phyloP scores from a whole-genome alignment of 1,140 invertebrate species.

The Lysiphlebus fabarum region DNA sequence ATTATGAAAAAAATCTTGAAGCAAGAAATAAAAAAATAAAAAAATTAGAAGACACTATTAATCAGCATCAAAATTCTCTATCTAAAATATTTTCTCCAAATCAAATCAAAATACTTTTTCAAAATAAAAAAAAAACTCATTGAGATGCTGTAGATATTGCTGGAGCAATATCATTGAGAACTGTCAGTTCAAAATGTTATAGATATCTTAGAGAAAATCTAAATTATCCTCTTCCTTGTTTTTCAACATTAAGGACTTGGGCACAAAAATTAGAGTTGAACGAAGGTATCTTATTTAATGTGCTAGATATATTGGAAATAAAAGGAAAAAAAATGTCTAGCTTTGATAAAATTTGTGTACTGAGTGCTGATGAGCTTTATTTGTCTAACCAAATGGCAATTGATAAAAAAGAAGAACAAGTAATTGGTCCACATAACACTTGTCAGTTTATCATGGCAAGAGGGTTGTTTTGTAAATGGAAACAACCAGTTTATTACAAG shows the following conservation, averaged over 20 bases:
- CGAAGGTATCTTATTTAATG: conserved; percentile 17
- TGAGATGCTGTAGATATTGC: too few relatives aligned
- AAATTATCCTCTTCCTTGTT: too few relatives aligned
- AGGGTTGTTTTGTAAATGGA: conserved; percentile 36
- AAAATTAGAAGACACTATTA: too few relatives aligned
- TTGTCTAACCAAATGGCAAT: conserved; percentile 20
- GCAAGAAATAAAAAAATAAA: too few relatives aligned
- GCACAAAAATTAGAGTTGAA: conserved; percentile 16
- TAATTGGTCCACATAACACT: conserved; percentile 20
- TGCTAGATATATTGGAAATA: conserved; percentile 22
- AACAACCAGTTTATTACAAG: conserved; percentile 39
- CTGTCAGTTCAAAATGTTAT: too few relatives aligned
- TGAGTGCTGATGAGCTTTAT: conserved; percentile 28
- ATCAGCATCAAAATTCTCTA: too few relatives aligned
- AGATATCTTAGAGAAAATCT: too few relatives aligned
- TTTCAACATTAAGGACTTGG: conserved; percentile 24
- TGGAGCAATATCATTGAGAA: too few relatives aligned
- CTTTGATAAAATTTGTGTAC: conserved; percentile 17
- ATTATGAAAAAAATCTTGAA: too few relatives aligned
- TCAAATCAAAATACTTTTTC: too few relatives aligned
- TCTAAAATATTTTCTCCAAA: too few relatives aligned
- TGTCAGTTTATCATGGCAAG: conserved; percentile 22
- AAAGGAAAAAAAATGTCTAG: conserved; percentile 12
- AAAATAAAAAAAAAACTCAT: too few relatives aligned
- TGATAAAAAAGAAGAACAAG: conserved; percentile 20